Evolutionary conservation across 2,113 vertebrate genomes (phyloP).

Genomic region (Donacobius atricapilla): DNA sequence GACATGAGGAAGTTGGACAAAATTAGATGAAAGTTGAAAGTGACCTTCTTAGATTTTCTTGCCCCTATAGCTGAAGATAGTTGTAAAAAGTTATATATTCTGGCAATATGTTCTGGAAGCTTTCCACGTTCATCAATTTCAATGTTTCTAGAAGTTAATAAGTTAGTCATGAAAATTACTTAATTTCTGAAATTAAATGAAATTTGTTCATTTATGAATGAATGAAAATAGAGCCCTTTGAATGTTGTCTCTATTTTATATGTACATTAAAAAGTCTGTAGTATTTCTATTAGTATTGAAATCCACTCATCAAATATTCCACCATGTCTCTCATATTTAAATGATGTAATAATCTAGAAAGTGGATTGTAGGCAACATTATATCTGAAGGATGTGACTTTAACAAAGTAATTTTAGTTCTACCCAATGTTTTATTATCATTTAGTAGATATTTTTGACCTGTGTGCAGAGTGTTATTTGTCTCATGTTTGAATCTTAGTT

Average conservation of each 20-base stretch:
- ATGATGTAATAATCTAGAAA: not conserved
- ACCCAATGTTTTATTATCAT: not conserved
- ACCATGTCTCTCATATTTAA: not conserved
- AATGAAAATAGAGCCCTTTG: not conserved
- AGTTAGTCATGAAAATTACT: not conserved
- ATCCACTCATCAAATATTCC: not conserved
- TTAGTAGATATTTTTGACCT: not conserved
- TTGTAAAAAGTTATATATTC: not conserved
- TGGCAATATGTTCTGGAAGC: not conserved
- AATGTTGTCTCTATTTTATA: not conserved
- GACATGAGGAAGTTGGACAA: not conserved
- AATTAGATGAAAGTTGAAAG: not conserved
- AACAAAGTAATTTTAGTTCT: not conserved
- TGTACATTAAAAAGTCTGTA: not conserved
- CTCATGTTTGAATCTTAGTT: not conserved
- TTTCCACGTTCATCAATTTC: not conserved
- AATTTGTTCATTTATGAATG: not conserved
- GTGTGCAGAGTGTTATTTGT: not conserved
- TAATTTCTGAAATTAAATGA: not conserved
- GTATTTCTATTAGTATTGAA: not conserved
- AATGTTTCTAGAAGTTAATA: not conserved
- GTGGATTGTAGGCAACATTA: not conserved
- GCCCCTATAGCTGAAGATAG: rapidly evolving
- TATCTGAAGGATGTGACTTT: not conserved
- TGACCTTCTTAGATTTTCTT: not conserved